Base-by-base conservation (phyloP, 2,113 vertebrate species). In the Spizaetus ornatus region DNA sequence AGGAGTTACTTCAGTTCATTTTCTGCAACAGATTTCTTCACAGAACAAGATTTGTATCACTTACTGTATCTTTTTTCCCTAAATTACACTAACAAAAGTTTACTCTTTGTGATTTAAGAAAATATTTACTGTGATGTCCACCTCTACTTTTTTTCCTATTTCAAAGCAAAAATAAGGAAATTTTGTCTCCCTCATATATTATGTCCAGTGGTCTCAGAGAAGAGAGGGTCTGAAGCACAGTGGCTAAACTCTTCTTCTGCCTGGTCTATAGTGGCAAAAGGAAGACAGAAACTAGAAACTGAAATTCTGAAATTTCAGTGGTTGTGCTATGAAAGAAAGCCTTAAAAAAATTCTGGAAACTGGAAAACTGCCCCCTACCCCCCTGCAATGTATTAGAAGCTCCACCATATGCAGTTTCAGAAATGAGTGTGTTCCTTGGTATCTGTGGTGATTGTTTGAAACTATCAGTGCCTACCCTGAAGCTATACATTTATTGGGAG, bases 321-420 rank as follows among this genome's bases (percentile, higher is more conserved):
- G 27, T 61, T 87, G 55, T 65, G 36, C 76, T 42, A 80, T 15
- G 48, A 92, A 70, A 81, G 36, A 43, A 65, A 86, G 21, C 9
- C 20, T 77, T 53, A 53, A 53, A 83, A 73, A 40, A 38, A 2
- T 1, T 53, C 43, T 70, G 23, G 20, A 65, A 77, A 56, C 53
- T 42, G 31, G 20, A 79, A 61, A 71, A 21, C 26, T 7, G 10
- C 12, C 7, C 7, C 17, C 2, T 0, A 6, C 3, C 8, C 9
- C 3, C 0, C 11, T 4, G 4, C 23, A 25, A 31, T 0, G 0
- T 45, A 26, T 63, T 70, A 67, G 74, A 82, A 94, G 4, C 11
- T 65, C 42, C 17, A 38, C 25, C 0, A 0, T 32, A 43, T 15
- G 47, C 9, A 73, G 8, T 20, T 73, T 65, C 48, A 84, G 29